phyloP scores from a whole-genome alignment of 1,140 invertebrate species.

The Pogonomyrmex barbatus region DNA sequence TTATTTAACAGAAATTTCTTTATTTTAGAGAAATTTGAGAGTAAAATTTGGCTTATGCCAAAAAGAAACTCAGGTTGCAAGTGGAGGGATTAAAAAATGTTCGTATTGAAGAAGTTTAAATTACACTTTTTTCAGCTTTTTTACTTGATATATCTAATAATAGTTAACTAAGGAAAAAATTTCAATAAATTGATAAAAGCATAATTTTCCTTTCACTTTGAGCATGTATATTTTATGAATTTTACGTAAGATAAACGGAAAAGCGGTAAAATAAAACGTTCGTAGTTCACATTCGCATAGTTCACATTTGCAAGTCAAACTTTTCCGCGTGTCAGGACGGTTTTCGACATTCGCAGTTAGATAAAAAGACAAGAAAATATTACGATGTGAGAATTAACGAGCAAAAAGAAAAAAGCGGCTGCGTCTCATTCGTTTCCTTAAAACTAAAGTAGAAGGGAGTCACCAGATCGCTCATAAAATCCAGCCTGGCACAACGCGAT shows the following conservation, averaged over 20 bases:
- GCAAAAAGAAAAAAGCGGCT: neutral
- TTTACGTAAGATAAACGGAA: neutral
- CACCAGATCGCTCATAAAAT: constrained; percentile 59
- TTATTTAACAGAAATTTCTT: too few species aligned
- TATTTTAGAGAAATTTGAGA: too few species aligned
- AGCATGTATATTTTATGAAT: neutral
- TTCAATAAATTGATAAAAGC: neutral
- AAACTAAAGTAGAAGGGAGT: constrained; percentile 18
- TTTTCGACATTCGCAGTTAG: neutral
- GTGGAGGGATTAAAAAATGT: neutral
- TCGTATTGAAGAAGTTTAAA: neutral
- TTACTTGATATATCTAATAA: neutral
- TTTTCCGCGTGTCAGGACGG: neutral
- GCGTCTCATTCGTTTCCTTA: neutral
- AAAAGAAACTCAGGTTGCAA: too few species aligned
- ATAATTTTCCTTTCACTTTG: neutral
- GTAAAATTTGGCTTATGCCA: too few species aligned
- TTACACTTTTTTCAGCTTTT: neutral
- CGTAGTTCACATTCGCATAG: neutral
- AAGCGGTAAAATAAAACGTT: neutral
- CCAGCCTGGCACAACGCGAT: constrained; percentile 54
- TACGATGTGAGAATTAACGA: constrained; percentile 15
- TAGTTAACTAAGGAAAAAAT: neutral
- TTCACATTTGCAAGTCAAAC: neutral
- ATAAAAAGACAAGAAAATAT: neutral